phyloP scores from a whole-genome alignment of 92 coral and sea anemone species.

The Desmophyllum pertusum region DNA sequence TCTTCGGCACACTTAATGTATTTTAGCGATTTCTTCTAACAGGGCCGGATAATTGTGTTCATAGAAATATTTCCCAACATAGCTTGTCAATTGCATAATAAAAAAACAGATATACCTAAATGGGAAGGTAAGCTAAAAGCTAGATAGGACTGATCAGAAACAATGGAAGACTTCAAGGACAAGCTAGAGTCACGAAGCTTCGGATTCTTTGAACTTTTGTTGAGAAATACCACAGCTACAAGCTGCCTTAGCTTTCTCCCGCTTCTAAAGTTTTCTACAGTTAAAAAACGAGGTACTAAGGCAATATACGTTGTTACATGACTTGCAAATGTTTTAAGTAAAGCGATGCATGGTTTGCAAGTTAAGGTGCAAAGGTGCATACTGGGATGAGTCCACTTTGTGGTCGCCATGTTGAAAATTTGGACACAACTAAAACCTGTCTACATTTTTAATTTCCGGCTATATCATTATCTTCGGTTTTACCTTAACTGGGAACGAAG shows the following conservation, averaged over 20 bases:
- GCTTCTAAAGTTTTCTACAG: background rate
- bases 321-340: background rate
- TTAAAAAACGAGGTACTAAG: background rate
- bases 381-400: background rate
- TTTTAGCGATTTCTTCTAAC: background rate
- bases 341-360: background rate
- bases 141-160: too few relatives aligned
- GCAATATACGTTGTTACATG: background rate
- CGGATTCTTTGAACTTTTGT: background rate
- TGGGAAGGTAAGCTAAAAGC: background rate
- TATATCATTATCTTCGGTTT: background rate
- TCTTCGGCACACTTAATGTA: background rate
- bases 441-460: background rate
- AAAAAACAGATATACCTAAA: background rate
- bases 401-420: background rate
- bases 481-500: too few relatives aligned
- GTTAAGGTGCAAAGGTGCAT: too few relatives aligned
- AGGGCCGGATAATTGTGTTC: too few relatives aligned
- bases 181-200: constrained; percentile 2
- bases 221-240: background rate
- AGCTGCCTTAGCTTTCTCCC: background rate
- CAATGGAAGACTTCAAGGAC: background rate
- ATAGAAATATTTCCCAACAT: background rate
- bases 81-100: background rate
- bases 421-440: background rate